phyloP scores from a whole-genome alignment of 2,113 vertebrate species.

The Verasper variegatus region DNA sequence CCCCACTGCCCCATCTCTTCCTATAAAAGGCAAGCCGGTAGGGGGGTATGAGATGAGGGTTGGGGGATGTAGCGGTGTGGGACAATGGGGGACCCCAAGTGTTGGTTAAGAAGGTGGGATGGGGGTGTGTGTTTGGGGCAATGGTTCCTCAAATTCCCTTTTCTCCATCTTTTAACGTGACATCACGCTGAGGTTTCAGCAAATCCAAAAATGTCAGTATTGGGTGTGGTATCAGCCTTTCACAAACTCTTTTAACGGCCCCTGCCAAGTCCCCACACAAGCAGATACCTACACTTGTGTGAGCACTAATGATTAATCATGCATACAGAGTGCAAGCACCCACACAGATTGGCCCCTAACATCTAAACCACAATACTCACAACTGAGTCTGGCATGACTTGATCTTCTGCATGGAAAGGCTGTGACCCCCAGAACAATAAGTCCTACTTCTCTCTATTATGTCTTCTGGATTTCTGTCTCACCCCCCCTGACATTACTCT shows the following conservation, averaged over 20 bases:
- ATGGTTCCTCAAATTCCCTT: slow-evolving; percentile 5
- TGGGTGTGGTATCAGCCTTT: slow-evolving; percentile 9
- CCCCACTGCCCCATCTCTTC: slow-evolving; percentile 45
- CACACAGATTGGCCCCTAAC: slow-evolving; percentile 44
- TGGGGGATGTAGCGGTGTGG: not conserved
- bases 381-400: slow-evolving; percentile 6
- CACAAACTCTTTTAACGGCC: slow-evolving; percentile 7
- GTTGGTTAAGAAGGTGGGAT: slow-evolving; percentile 20
- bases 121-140: not conserved
- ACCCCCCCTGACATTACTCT: slow-evolving; percentile 21
- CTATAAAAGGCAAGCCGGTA: slow-evolving; percentile 30
- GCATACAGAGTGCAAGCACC: slow-evolving; percentile 26
- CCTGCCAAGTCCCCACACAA: not conserved
- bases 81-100: slow-evolving; percentile 16
- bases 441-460: slow-evolving; percentile 4
- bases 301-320: slow-evolving; percentile 38
- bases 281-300: slow-evolving; percentile 33
- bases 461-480: slow-evolving; percentile 1
- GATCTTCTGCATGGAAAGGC: slow-evolving; percentile 38
- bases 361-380: slow-evolving; percentile 29
- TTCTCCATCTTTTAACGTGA: not conserved
- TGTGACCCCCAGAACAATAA: slow-evolving; percentile 76
- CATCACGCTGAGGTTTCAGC: not conserved
- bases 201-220: not conserved
- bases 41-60: no score